Evolutionary conservation across 2,797 vertebrate species (phyloP), one percentile per base, ranked within the genome.

Genomic region (Carcharodon carcharias): DNA sequence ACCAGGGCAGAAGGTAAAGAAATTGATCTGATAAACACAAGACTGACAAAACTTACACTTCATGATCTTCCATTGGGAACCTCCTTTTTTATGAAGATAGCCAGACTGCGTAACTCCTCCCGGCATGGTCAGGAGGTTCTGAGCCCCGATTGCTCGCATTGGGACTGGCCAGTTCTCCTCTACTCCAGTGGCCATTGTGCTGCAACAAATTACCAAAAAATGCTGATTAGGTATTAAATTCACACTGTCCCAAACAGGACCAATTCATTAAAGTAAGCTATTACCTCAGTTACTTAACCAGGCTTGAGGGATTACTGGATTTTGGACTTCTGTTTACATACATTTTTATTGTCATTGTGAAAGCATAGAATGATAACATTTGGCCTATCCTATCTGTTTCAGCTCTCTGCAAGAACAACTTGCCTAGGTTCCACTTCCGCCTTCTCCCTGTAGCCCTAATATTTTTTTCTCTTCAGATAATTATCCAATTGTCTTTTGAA

Each of bases 91-190:
- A 97, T 99, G 99, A 93, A 99, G 98, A 97, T 99, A 99, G 0
- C 99, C 99, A 0, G 98, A 97, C 0, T 98, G 98, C 96, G 98
- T 97, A 92, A 99, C 99, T 21, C 99, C 99, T 96, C 99, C 99
- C 0, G 99, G 99, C 99, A 99, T 99, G 23, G 99, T 99, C 96
- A 99, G 97, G 96, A 99, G 98, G 97, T 99, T 99, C 98, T 99
- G 99, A 96, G 99, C 99, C 96, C 99, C 99, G 12, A 99, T 99
- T 96, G 99, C 99, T 97, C 98, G 98, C 99, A 99, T 99, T 16
- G 99, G 99, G 96, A 98, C 97, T 0, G 99, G 99, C 99, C 99
- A 99, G 96, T 97, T 98, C 97, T 98, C 97, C 31, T 95, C 50
- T 31, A 18, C 5, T 96, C 98, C 97, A 0, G 97, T 97, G 9